phyloP scores from a whole-genome alignment of 2,888 invertebrate genomes.

The Scotopteryx bipunctaria region DNA sequence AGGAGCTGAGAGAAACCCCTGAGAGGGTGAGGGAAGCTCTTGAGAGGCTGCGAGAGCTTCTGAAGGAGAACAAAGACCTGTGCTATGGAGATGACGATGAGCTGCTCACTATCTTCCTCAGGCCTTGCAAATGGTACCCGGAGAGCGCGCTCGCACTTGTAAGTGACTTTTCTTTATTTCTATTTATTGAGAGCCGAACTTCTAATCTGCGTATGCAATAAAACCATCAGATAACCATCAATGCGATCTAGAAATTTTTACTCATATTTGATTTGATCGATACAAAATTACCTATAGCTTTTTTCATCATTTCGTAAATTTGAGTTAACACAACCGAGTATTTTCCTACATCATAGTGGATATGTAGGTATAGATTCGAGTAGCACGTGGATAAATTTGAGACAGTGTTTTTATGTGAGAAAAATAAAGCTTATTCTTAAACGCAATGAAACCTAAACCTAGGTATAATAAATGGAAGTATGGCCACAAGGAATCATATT shows the following conservation, averaged over 20 bases:
- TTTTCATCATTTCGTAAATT: too few relatives aligned
- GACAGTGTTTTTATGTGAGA: not conserved
- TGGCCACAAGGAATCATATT: constrained; percentile 17
- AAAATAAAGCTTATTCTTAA: not conserved
- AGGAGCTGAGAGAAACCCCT: constrained; percentile 88
- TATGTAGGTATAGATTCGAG: not conserved
- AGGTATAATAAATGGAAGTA: constrained; percentile 5
- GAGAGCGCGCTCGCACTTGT: constrained; percentile 91
- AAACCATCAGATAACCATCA: too few relatives aligned
- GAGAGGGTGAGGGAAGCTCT: constrained; percentile 85
- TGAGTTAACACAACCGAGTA: too few relatives aligned
- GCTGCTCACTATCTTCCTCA: constrained; percentile 89
- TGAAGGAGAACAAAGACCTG: constrained; percentile 87
- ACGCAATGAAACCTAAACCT: constrained; percentile 3
- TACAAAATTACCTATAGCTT: too few relatives aligned
- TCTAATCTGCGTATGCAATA: too few relatives aligned
- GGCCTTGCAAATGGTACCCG: constrained; percentile 93
- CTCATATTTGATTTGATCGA: too few relatives aligned
- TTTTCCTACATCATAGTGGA: too few relatives aligned
- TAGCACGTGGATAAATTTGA: not conserved
- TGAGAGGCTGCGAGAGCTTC: constrained; percentile 83
- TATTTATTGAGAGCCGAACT: too few relatives aligned
- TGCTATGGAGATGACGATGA: constrained; percentile 90
- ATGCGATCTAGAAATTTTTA: too few relatives aligned
- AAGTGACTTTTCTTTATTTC: constrained; percentile 55